These are phyloP conservation scores for Prionchulus punctatus DNA, from an alignment of 2,888 invertebrate species.

Conservation along the genomic window DNA sequence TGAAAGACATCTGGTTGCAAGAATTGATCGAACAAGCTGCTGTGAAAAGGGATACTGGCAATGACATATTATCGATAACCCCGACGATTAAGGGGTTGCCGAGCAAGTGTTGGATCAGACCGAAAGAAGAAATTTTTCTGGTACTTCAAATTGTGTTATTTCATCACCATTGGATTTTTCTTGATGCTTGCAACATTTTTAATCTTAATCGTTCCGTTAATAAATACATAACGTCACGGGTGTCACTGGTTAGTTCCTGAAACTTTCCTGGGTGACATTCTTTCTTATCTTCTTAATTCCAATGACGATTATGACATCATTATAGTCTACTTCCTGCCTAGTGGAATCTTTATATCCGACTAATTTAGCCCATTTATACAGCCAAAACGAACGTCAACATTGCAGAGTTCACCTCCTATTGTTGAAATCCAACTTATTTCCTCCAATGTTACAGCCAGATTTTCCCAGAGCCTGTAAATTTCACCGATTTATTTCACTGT, in stretches of 20 bases:
- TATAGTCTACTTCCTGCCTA: background rate
- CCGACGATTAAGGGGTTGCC: background rate
- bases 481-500: too few relatives aligned
- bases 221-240: conserved; percentile 80
- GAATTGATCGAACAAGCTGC: background rate
- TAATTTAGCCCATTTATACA: too few relatives aligned
- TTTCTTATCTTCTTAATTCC: background rate
- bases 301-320: background rate
- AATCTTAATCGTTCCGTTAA: conserved; percentile 63
- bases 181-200: conserved; percentile 38
- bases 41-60: background rate
- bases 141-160: background rate
- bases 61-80: background rate
- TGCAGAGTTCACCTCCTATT: too few relatives aligned
- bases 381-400: too few relatives aligned
- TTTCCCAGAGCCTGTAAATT: too few relatives aligned
- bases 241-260: conserved; percentile 34
- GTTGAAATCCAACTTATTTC: too few relatives aligned
- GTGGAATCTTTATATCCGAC: background rate
- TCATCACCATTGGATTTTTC: background rate
- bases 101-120: background rate
- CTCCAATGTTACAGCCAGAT: too few relatives aligned
- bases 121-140: background rate
- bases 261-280: background rate
- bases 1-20: background rate